Base-by-base conservation (phyloP, 2,797 vertebrate genomes). In the Eupleurogrammus muticus region DNA sequence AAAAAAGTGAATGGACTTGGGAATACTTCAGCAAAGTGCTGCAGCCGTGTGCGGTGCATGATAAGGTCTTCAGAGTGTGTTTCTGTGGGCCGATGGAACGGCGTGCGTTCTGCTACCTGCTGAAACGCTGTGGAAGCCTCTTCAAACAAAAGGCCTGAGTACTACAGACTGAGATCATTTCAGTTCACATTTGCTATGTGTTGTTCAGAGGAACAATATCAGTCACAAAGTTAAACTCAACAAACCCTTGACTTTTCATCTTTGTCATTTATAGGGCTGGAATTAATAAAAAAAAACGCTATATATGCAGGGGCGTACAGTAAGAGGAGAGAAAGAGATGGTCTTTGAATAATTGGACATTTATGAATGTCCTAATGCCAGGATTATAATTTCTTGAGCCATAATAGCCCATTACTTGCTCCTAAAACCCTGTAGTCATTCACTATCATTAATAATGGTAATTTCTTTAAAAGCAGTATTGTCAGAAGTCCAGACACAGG, bases 361-460 rank as follows among this genome's bases (percentile, higher is more conserved):
- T 44, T 34, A 40, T n/a, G 40, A 20, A n/a, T 4, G 2, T 23
- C 5, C 8, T 69, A 23, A 73, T 74, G 58, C 59, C 32, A 47
- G 34, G 52, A 73, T 68, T 12, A n/a, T 55, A 66, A 70, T 80
- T 68, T 82, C 32, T 40, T 9, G 2, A 66, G 54, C 46, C 19
- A 64, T 65, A 64, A 79, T 23, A 66, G 36, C 61, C 55, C 52
- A 54, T 79, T 75, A 71, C 32, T 6, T 66, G 21, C 21, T 35
- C 57, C 20, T 67, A 47, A 70, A 70, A 63, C 47, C 57, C 60
- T 77, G 52, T 75, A 79, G 73, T 85, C 75, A 70, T 40, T 61
- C 17, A n/a, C 40, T 32, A 16, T 75, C 57, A 56, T 70, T 65
- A 80, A 54, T 75, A 60, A 75, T 57, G 19, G 68, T 62, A 0